phyloP scores from a whole-genome alignment of 2,797 vertebrate genomes.

The Mycteria americana region DNA sequence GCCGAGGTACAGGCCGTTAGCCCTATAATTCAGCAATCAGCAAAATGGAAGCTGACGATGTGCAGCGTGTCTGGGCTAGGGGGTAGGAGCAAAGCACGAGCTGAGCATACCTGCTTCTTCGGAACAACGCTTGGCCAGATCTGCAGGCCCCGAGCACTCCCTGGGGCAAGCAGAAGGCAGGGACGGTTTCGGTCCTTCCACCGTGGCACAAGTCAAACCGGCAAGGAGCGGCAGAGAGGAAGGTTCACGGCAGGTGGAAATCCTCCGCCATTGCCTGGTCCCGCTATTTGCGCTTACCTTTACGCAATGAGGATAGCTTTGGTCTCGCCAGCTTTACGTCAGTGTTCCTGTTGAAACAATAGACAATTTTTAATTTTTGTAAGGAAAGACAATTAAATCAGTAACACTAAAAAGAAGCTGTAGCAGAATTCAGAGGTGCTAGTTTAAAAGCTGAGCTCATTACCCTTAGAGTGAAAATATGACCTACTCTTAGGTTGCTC shows the following conservation, averaged over 20 bases:
- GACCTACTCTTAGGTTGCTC: background rate
- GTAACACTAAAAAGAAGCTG: background rate
- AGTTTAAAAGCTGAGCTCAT: background rate
- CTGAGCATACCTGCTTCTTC: fast-evolving
- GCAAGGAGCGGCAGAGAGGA: too few species aligned
- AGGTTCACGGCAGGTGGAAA: fast-evolving
- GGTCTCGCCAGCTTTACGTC: fast-evolving
- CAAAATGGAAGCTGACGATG: fast-evolving
- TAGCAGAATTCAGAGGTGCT: background rate
- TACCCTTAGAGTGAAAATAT: background rate
- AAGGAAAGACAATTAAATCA: background rate
- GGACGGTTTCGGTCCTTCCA: fast-evolving
- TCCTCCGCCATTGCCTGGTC: fast-evolving
- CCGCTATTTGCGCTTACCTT: fast-evolving
- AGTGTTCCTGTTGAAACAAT: background rate
- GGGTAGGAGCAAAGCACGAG: fast-evolving
- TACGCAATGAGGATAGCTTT: fast-evolving
- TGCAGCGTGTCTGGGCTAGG: background rate
- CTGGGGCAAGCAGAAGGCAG: background rate
- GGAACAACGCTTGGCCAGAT: fast-evolving
- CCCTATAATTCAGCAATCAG: fast-evolving
- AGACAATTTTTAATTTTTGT: too few species aligned
- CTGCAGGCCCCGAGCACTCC: fast-evolving
- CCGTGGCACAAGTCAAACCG: fast-evolving
- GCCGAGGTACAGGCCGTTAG: fast-evolving